Evolutionary conservation across 2,888 invertebrate species (phyloP), one percentile per base, ranked within the genome.

Genomic region (Corbicula japonica): DNA sequence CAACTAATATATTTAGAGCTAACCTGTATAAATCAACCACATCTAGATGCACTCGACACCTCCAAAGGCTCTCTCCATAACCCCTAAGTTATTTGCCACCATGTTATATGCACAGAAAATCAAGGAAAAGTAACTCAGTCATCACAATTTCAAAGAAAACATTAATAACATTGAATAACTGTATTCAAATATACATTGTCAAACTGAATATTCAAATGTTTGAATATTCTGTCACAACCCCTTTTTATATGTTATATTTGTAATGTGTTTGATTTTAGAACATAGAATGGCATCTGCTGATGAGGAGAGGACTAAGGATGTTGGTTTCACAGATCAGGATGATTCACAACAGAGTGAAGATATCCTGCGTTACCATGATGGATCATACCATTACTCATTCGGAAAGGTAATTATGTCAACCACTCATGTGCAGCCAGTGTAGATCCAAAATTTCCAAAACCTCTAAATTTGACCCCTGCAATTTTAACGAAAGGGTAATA

Each of bases 211-310:
- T 12, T 12, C 41, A 41, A 2, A 48, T 48, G 26, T 48, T 23
- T n/a, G 10, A 21, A 21, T 23, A n/a, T 48, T 32, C 52, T 28
- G 52, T 30, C 32, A 30, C 30, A 12, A 30, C 30, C 32, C 30
- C 28, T 32, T 52, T 23, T 1, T 26, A 12, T 12, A 30, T 2
- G 15, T 28, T 30, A 26, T 52, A 12, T 52, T 52, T 8, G 2
- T 30, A 28, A 32, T 34, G 35, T 56, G 1, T 21, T 56, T 18
- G 4, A 21, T 15, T 35, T 60, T 26, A 23, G 26, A 26, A 34
- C 26, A 28, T 54, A 65, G 26, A 26, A 83, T 83, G 83, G 75
- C 76, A 30, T 83, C 83, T 23, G 83, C 79, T 74, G 72, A 77
- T 35, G 78, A 79, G 35, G 26, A 61, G 0, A 58, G 73, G 48